Evolutionary conservation across 2,888 invertebrate genomes (phyloP), one percentile per base, ranked within the genome.

Genomic region (Epirrhoe tristata): DNA sequence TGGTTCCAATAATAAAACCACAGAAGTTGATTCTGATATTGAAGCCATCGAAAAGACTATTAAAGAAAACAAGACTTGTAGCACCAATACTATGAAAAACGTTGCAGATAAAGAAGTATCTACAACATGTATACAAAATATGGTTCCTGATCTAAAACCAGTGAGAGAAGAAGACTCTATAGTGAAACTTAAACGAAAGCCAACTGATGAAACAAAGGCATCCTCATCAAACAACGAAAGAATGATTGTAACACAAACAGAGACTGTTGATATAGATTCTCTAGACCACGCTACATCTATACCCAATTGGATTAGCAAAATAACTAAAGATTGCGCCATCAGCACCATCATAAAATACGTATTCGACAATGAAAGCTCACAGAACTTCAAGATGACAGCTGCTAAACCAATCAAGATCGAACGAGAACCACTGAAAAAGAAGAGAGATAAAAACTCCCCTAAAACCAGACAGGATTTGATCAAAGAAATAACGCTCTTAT

Each of bases 281-380:
- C 56, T 64, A 8, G 81, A 84, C 12, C 76, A 75, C 50, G 75
- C 76, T 0, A 77, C 79, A 0, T 84, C 85, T 0, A 79, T 76
- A n/a, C 79, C 79, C 8, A 79, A 81, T 66, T 84, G 79, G 81
- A 63, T 53, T 4, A 50, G 71, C 14, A 75, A 77, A 65, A 50
- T 68, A 1, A 83, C 78, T 0, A 77, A 76, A 60, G 84, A 88
- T 14, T 79, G 80, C 8, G 78, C 76, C 0, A 72, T 83, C 2
- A 79, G 79, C 24, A 82, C 82, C 0, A 63, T 81, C 0, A 73
- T 86, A 10, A 83, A 78, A 69, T 78, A 71, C 43, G 60, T 81
- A 12, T 52, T 81, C 10, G 74, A 82, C 7, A 64, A 67, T 2
- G 74, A 72, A 6, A 74, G 64, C 8, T 57, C 69, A 0, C 67